These are phyloP conservation scores for Punctoribates punctum DNA, from an alignment of 2,888 invertebrate species.

Conservation along the genomic window DNA sequence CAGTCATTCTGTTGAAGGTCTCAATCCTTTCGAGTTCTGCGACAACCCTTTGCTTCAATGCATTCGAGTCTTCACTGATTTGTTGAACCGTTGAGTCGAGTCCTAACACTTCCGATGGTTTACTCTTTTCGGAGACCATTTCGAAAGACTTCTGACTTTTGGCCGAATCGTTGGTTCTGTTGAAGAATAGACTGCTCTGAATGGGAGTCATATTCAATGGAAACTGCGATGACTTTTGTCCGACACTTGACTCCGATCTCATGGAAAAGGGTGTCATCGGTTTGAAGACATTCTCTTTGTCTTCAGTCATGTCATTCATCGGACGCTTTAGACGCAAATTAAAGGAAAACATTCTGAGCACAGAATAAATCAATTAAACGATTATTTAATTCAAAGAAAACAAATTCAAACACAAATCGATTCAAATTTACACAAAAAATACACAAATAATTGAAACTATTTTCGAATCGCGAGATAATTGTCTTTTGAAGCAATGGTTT, in stretches of 20 bases:
- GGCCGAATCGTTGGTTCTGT: not conserved
- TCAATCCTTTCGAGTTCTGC: constrained; percentile 14
- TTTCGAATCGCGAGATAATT: too few species aligned
- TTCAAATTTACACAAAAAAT: too few species aligned
- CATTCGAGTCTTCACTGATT: not conserved
- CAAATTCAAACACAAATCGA: too few species aligned
- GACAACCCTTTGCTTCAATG: not conserved
- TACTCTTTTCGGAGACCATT: too few species aligned
- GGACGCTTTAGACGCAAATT: not conserved
- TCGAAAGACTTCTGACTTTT: not conserved
- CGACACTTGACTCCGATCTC: not conserved
- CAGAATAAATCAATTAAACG: too few species aligned
- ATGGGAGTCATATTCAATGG: not conserved
- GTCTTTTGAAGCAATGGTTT: too few species aligned
- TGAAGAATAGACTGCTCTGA: not conserved
- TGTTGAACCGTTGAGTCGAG: not conserved
- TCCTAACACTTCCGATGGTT: too few species aligned
- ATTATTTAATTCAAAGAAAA: too few species aligned
- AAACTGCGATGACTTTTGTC: not conserved
- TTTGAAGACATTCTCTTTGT: constrained; percentile 1
- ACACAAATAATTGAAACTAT: too few species aligned
- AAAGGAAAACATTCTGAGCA: too few species aligned
- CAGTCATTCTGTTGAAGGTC: not conserved
- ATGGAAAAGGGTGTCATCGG: not conserved
- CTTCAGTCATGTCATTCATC: not conserved